Conservation (phyloP, 2,888 invertebrate genomes). For the Ophraella communa region DNA sequence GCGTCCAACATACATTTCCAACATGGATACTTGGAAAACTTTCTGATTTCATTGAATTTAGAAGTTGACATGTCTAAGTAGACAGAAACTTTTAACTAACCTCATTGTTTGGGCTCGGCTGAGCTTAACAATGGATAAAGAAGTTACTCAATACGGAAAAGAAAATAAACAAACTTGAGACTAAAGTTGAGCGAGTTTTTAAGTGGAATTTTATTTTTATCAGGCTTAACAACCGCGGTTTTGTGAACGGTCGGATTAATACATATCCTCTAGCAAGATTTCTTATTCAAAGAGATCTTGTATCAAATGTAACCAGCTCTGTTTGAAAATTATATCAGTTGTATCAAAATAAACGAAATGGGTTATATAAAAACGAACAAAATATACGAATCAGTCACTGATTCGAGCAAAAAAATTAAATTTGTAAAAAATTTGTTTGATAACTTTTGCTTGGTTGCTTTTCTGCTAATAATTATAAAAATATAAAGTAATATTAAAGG, state of each 20-base stretch:
- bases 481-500: too few species aligned
- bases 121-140: constrained; percentile 1
- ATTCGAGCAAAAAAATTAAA: too few species aligned
- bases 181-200: not conserved
- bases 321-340: not conserved
- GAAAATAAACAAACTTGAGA: constrained; percentile 5
- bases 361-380: too few species aligned
- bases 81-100: constrained; percentile 10
- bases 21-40: not conserved
- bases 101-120: not conserved
- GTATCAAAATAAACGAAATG: not conserved
- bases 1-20: not conserved
- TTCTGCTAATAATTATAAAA: too few species aligned
- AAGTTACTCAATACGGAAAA: constrained; percentile 5
- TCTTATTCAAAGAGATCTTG: not conserved
- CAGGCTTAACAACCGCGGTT: not conserved
- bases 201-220: constrained; percentile 3
- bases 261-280: not conserved
- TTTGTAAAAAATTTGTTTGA: too few species aligned
- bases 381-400: too few species aligned
- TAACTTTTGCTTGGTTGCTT: too few species aligned
- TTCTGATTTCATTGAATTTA: constrained; percentile 2
- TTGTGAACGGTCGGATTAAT: not conserved
- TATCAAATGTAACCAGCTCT: not conserved
- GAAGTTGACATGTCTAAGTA: constrained; percentile 2